Percentiles rank a stretch among this genome's conserved stretches.
phyloP scores from a whole-genome alignment of 2,888 invertebrate species.

The Leptogaster cylindrica region DNA sequence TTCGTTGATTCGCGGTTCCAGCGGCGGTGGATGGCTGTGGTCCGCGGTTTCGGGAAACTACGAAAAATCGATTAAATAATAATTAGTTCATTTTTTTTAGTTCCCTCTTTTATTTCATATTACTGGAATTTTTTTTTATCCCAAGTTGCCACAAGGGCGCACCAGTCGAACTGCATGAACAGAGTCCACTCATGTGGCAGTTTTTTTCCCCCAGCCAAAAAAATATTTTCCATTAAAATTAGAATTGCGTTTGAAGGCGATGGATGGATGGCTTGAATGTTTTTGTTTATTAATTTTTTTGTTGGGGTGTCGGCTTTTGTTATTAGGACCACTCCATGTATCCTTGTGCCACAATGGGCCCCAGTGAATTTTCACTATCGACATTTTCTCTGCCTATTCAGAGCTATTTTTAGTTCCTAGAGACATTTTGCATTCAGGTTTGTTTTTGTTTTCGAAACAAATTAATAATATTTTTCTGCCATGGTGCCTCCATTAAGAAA shows the following conservation, averaged over 20 bases:
- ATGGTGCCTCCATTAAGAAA: constrained; percentile 30
- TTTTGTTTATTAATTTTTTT: background rate
- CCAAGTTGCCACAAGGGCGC: background rate
- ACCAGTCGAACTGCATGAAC: too few species aligned
- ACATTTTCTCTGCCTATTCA: background rate
- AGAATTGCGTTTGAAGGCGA: background rate
- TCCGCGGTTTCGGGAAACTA: too few species aligned
- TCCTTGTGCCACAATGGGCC: background rate
- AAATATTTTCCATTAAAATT: background rate
- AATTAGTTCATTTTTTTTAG: background rate
- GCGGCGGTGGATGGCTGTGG: too few species aligned
- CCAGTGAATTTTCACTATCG: background rate
- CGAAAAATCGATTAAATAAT: constrained; percentile 23
- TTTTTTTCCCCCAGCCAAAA: too few species aligned
- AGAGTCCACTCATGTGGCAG: too few species aligned
- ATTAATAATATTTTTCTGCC: constrained; percentile 24
- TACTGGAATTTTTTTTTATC: background rate
- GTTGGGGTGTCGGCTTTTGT: background rate
- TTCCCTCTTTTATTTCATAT: background rate
- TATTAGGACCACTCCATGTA: background rate
- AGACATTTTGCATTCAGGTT: constrained; percentile 14
- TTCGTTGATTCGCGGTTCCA: too few species aligned
- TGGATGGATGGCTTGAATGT: constrained; percentile 2
- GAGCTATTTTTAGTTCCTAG: constrained; percentile 12
- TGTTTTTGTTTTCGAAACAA: background rate